Evolutionary conservation across 2,113 vertebrate genomes (phyloP).

Genomic region (Camelus dromedarius): DNA sequence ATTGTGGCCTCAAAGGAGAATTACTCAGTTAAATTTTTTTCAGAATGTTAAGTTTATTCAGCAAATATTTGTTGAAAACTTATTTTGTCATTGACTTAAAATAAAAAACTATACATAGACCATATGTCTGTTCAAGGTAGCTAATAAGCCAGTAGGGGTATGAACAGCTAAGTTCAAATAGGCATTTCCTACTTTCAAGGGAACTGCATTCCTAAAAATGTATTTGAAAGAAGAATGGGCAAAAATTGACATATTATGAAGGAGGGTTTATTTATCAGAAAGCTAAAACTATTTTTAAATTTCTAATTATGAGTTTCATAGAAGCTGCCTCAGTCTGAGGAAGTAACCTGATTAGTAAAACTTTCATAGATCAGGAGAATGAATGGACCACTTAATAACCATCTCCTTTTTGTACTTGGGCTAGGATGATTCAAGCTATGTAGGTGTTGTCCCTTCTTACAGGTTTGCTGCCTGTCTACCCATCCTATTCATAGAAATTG

Average conservation of each 20-base stretch:
- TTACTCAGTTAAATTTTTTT: neutral
- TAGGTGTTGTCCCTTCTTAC: neutral
- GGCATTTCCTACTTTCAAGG: neutral
- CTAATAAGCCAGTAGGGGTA: neutral
- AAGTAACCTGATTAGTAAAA: neutral
- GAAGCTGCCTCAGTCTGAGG: neutral
- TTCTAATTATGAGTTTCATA: slow-evolving; percentile 2
- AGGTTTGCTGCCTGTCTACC: neutral
- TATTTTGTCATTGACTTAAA: slow-evolving; percentile 7
- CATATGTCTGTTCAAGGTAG: neutral
- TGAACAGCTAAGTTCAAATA: neutral
- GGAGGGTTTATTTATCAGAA: slow-evolving; percentile 6
- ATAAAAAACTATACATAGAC: neutral
- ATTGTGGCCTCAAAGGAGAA: neutral
- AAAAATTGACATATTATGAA: neutral
- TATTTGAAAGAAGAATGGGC: neutral
- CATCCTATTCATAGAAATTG: neutral
- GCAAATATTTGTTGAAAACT: neutral
- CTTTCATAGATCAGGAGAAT: neutral
- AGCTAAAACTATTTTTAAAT: slow-evolving; percentile 35
- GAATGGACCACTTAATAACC: neutral
- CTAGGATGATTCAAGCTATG: neutral
- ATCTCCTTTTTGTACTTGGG: slow-evolving; percentile 7
- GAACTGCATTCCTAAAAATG: neutral
- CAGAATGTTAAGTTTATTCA: slow-evolving; percentile 34